Percentiles rank a stretch among this genome's conserved stretches.
Evolutionary conservation across 2,888 invertebrate genomes (phyloP).

Genomic region (Oscheius sp.): DNA sequence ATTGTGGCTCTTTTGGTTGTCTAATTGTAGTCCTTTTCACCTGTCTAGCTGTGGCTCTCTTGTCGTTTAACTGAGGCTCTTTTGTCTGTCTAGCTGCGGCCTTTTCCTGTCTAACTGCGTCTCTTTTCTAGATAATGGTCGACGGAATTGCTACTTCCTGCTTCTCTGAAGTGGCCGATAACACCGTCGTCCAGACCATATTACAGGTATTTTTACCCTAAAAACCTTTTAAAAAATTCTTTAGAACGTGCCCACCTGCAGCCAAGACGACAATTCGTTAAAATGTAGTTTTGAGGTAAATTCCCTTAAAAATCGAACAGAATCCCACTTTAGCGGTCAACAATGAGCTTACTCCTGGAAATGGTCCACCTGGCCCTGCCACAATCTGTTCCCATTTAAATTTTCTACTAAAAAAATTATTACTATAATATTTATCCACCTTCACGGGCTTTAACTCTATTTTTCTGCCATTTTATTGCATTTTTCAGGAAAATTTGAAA

Average conservation of each 20-base stretch:
- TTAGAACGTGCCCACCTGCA: background rate
- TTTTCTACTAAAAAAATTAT: background rate
- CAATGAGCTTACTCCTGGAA: background rate
- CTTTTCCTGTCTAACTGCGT: background rate
- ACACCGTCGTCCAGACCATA: background rate
- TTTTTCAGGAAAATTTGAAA: background rate
- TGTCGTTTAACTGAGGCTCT: too few relatives aligned
- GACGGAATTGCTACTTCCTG: slow-evolving; percentile 23
- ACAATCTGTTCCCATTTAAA: background rate
- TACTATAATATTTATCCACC: background rate
- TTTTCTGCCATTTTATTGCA: background rate
- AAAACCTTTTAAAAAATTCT: background rate
- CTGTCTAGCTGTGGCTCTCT: too few relatives aligned
- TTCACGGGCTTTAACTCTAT: background rate
- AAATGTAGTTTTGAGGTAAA: background rate
- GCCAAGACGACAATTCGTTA: background rate
- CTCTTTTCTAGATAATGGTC: slow-evolving; percentile 14
- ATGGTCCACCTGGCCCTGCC: background rate
- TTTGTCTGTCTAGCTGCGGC: background rate
- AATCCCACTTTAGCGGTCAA: background rate
- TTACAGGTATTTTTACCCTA: background rate
- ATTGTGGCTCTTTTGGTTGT: too few relatives aligned
- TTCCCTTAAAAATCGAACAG: too few relatives aligned
- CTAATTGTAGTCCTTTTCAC: too few relatives aligned
- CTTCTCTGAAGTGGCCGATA: background rate